Evolutionary conservation across 2,113 vertebrate genomes (phyloP).

Genomic region (Oryzias javanicus): DNA sequence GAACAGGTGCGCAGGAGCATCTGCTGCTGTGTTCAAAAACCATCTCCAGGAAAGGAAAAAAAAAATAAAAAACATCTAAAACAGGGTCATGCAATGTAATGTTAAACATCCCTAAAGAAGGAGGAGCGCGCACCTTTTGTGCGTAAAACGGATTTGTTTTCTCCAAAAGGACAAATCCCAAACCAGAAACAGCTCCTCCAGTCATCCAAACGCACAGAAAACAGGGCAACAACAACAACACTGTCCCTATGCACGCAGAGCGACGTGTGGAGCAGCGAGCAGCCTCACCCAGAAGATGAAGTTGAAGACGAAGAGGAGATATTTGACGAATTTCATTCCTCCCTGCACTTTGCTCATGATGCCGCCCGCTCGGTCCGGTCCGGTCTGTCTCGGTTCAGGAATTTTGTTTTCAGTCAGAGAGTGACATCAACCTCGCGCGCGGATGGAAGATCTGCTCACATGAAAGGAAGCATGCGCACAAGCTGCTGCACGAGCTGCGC

Average conservation of each 20-base stretch:
- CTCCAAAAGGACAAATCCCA: too few species aligned
- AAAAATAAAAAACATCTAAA: too few species aligned
- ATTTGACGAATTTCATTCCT: constrained; percentile 91
- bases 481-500: constrained; percentile 1
- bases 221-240: neutral
- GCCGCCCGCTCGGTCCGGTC: constrained; percentile 26
- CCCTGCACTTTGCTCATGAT: constrained; percentile 86
- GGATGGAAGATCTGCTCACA: constrained; percentile 36
- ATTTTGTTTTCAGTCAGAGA: constrained; percentile 11
- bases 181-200: too few species aligned
- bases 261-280: constrained; percentile 5
- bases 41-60: too few species aligned
- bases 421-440: constrained; percentile 32
- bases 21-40: too few species aligned
- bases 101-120: too few species aligned
- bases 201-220: too few species aligned
- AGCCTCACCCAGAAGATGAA: constrained; percentile 92
- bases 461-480: constrained; percentile 47
- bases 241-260: neutral
- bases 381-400: constrained; percentile 3
- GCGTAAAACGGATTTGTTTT: too few species aligned
- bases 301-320: constrained; percentile 92
- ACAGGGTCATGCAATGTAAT: too few species aligned
- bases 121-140: too few species aligned
- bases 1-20: too few species aligned